A percentile compares a stretch with the other conserved stretches of the same genome.
Conservation (phyloP, 2,113 vertebrate genomes). For the Catagonus wagneri region DNA sequence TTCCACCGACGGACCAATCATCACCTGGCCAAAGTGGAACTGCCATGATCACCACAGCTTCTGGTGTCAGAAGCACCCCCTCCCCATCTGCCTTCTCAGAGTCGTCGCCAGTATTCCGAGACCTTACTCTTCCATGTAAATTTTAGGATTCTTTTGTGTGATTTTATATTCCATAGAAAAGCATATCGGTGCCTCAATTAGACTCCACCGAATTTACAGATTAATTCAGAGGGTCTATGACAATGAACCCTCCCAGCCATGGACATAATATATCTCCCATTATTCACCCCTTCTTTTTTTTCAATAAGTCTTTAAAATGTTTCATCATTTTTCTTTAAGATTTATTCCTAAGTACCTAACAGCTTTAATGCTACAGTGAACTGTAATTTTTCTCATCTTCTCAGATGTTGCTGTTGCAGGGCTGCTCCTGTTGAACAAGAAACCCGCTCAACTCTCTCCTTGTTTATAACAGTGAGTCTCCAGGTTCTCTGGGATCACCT, state of each 20-base stretch:
- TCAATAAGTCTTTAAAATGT: background rate
- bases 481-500: background rate
- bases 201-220: background rate
- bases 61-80: background rate
- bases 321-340: background rate
- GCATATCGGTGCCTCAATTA: background rate
- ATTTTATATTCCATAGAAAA: background rate
- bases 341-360: background rate
- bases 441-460: background rate
- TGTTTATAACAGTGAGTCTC: background rate
- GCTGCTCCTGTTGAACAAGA: background rate
- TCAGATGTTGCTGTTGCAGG: background rate
- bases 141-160: background rate
- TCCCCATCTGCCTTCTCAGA: background rate
- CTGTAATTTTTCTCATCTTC: background rate
- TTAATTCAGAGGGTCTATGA: background rate
- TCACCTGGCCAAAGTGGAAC: background rate
- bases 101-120: background rate
- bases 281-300: background rate
- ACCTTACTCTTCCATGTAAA: background rate
- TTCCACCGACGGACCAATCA: background rate
- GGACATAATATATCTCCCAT: background rate
- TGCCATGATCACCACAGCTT: background rate
- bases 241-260: background rate
- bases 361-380: background rate